Evolutionary conservation across 2,888 invertebrate species (phyloP).

Genomic region (Drosophila rubida): DNA sequence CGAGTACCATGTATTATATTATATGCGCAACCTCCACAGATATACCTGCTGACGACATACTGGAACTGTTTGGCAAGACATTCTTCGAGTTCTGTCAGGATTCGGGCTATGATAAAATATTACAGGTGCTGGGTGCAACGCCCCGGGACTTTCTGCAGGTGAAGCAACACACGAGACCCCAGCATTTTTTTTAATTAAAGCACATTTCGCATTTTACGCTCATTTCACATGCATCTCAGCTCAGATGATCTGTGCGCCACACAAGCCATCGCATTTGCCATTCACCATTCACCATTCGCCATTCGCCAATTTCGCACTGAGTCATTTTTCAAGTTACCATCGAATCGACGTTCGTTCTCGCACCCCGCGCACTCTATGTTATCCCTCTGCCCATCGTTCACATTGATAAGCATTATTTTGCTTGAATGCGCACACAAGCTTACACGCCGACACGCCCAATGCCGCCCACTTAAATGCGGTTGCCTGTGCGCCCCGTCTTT

Average conservation of each 20-base stretch:
- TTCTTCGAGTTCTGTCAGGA: constrained; percentile 99
- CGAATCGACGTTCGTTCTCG: constrained; percentile 34
- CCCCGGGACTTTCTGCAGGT: constrained; percentile 97
- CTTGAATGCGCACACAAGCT: constrained; percentile 56
- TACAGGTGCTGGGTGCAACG: constrained; percentile 97
- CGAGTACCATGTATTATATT: background rate
- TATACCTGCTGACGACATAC: constrained; percentile 94
- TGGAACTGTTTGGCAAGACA: constrained; percentile 96
- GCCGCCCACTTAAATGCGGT: constrained; percentile 29
- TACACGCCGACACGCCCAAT: constrained; percentile 11
- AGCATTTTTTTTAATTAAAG: constrained; percentile 62
- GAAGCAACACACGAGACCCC: constrained; percentile 3
- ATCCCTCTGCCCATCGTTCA: constrained; percentile 8
- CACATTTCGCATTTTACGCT: constrained; percentile 61
- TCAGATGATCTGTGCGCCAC: constrained; percentile 2
- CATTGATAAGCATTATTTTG: constrained; percentile 76
- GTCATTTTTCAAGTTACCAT: constrained; percentile 70
- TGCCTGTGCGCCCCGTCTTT: constrained; percentile 41
- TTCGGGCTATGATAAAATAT: constrained; percentile 98
- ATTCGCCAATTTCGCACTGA: constrained; percentile 41
- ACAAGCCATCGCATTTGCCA: constrained; percentile 30
- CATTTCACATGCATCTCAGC: constrained; percentile 62
- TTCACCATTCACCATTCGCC: constrained; percentile 24
- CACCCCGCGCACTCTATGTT: background rate
- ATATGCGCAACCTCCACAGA: constrained; percentile 86